Base-by-base conservation (phyloP, 2,797 vertebrate species). In the Myoxocephalus aenaeus region DNA sequence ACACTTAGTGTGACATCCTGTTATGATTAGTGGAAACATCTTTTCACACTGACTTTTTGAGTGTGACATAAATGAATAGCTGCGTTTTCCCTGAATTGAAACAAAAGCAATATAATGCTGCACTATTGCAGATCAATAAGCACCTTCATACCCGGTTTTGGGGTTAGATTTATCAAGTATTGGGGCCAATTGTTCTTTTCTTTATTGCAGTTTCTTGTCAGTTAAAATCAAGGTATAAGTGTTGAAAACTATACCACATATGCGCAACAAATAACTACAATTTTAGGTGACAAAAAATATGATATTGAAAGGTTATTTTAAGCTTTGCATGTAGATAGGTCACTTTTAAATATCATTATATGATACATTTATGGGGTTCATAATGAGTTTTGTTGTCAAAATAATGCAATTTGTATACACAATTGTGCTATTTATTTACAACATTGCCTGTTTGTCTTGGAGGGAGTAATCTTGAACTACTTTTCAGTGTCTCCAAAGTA, bases 1-100 rank as follows among this genome's bases (percentile, higher is more conserved):
- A 38, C n/a, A 61, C 3, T 13, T 7, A 11, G 73, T 51, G 62
- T 72, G 18, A 85, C 70, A 79, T 75, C 79, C 75, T 78, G 71
- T 65, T n/a, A 1, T 38, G 17, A 2, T 0, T 0, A 7, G 5
- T 1, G 2, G 5, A 3, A 9, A 1, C 5, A n/a, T 1, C 1
- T 68, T 64, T 70, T n/a, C n/a, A n/a, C n/a, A 22, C n/a, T 58
- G 17, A 51, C 48, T 18, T 58, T 22, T 2, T 61, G 12, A 27
- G 3, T 29, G 15, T 42, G 15, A 14, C 14, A 44, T 6, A 44
- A 20, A 46, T 46, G 6, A 46, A 5, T 17, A 29, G 10, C 10
- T n/a, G 27, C 1, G 27, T 36, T 18, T n/a, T 46, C 13, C 7
- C 42, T 34, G 13, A 70, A 17, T 32, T 46, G 38, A 34, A n/a